Conservation (phyloP, 2,888 invertebrate genomes). For the Patella caerulea region DNA sequence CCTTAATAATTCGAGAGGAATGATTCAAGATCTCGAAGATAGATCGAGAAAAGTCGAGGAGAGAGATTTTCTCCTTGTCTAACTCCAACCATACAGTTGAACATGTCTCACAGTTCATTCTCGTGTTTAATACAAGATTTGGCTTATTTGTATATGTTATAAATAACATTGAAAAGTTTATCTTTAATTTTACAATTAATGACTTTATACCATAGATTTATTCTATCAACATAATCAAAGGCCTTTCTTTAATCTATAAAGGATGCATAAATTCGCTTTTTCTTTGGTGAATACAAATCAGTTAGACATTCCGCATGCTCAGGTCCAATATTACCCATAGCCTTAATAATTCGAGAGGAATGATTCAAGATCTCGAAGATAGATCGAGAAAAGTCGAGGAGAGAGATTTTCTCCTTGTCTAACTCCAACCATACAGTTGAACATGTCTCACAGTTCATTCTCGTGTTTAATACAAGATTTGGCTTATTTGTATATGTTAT, state of each 20-base stretch:
- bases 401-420: constrained; percentile 6
- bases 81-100: background rate
- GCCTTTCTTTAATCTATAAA: constrained; percentile 2
- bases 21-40: background rate
- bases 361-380: background rate
- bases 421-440: background rate
- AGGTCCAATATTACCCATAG: no score
- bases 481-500: background rate
- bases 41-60: background rate
- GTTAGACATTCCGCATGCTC: no score
- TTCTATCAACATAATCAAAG: constrained; percentile 17
- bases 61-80: constrained; percentile 6
- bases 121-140: constrained; percentile 1
- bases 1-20: background rate
- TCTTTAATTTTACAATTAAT: background rate
- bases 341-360: background rate
- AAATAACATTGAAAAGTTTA: background rate
- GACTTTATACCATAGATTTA: constrained; percentile 20
- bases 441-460: background rate
- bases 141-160: background rate
- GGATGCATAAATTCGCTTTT: constrained; percentile 14
- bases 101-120: background rate
- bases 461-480: constrained; percentile 1
- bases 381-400: background rate
- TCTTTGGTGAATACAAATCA: no score